phyloP scores from a whole-genome alignment of 2,888 invertebrate genomes.

The Pristionchus maxplancki region DNA sequence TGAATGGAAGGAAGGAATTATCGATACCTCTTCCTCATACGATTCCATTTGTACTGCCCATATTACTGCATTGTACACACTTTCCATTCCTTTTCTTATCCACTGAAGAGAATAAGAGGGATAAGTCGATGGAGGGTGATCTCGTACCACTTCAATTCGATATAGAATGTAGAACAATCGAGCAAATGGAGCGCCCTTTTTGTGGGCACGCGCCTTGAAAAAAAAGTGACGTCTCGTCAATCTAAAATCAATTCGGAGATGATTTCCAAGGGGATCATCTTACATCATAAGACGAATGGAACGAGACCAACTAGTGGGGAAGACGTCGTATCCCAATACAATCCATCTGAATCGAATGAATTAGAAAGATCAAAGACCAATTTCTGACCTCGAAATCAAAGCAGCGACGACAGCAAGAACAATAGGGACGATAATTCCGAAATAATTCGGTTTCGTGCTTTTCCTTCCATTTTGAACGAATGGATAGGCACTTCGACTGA shows the following conservation, averaged over 20 bases:
- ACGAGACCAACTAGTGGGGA: slow-evolving; percentile 4
- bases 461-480: neutral
- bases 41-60: neutral
- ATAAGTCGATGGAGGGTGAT: neutral
- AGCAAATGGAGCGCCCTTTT: neutral
- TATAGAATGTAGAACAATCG: neutral
- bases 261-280: neutral
- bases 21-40: neutral
- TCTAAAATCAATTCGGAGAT: neutral
- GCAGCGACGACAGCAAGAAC: neutral
- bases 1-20: neutral
- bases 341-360: neutral
- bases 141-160: neutral
- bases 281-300: neutral
- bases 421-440: neutral
- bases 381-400: neutral
- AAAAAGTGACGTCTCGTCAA: neutral
- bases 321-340: neutral
- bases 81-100: neutral
- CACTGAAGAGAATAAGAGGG: neutral
- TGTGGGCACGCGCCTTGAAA: neutral
- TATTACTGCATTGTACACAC: neutral
- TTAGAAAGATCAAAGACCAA: neutral
- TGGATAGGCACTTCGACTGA: slow-evolving; percentile 11
- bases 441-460: neutral